Conservation (phyloP, 2,113 vertebrate genomes). For the human (Homo sapiens) region DNA sequence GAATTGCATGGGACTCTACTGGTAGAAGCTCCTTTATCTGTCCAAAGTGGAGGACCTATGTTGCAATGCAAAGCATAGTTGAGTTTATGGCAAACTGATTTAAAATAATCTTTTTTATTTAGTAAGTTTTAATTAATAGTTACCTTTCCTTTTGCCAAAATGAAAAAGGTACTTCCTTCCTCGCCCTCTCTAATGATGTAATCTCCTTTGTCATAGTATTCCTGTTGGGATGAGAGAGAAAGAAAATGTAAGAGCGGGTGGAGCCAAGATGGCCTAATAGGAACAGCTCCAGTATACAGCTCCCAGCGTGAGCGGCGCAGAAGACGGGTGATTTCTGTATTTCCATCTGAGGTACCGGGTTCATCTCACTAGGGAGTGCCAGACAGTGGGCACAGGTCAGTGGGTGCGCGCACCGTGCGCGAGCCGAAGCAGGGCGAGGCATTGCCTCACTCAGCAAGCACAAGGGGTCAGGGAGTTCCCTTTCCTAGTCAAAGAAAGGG, state of each 20-base stretch:
- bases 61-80: background rate
- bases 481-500: too few relatives aligned
- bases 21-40: background rate
- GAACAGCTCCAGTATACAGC: too few relatives aligned
- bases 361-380: too few relatives aligned
- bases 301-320: too few relatives aligned
- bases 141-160: conserved; percentile 95
- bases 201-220: conserved; percentile 95
- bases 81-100: background rate
- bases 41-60: background rate
- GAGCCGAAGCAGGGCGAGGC: too few relatives aligned
- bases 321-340: too few relatives aligned
- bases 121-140: conserved; percentile 34
- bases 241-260: background rate
- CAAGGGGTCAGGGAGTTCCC: too few relatives aligned
- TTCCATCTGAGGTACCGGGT: too few relatives aligned
- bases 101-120: background rate
- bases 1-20: background rate
- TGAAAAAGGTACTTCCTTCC: conserved; percentile 95
- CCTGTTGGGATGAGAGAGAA: conserved; percentile 80
- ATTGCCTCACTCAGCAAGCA: too few relatives aligned
- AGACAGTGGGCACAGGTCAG: too few relatives aligned
- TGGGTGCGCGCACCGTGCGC: too few relatives aligned
- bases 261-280: too few relatives aligned
- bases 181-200: conserved; percentile 95